Percentiles rank a stretch among this genome's conserved stretches.
Conservation (phyloP, 1,140 invertebrate genomes). For the Atta texana region DNA sequence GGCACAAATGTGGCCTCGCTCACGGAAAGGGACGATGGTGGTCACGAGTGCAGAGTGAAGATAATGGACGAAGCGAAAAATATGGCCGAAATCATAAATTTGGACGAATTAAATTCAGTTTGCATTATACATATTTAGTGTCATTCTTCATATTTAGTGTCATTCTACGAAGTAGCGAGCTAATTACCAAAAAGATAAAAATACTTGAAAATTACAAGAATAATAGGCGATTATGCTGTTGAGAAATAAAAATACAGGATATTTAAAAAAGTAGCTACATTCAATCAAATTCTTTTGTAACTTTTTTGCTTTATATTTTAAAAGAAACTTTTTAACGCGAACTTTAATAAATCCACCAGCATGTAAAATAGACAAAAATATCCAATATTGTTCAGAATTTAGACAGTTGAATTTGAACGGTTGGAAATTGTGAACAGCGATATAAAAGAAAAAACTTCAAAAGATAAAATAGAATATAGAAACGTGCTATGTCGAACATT, state of each 20-base stretch:
- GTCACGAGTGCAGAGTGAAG: constrained; percentile 29
- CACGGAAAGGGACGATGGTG: background rate
- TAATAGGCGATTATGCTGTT: background rate
- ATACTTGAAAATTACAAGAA: background rate
- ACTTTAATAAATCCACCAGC: background rate
- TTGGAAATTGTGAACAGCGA: background rate
- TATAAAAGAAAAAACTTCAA: background rate
- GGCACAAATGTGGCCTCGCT: constrained; percentile 22
- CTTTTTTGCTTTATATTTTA: background rate
- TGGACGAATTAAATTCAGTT: constrained; percentile 4
- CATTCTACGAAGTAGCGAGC: background rate
- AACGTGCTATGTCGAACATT: background rate
- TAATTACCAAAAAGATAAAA: background rate
- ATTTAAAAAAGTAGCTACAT: background rate
- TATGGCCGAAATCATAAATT: constrained; percentile 49
- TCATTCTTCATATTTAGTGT: constrained; percentile 28
- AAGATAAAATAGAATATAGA: background rate
- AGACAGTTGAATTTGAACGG: background rate
- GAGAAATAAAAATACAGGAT: background rate
- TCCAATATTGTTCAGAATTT: background rate
- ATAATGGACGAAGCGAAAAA: constrained; percentile 35
- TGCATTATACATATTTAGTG: background rate
- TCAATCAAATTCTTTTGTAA: background rate
- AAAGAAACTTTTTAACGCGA: background rate
- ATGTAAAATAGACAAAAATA: background rate